Conservation (phyloP, 2,797 vertebrate species). For the Fistularia tabacaria region DNA sequence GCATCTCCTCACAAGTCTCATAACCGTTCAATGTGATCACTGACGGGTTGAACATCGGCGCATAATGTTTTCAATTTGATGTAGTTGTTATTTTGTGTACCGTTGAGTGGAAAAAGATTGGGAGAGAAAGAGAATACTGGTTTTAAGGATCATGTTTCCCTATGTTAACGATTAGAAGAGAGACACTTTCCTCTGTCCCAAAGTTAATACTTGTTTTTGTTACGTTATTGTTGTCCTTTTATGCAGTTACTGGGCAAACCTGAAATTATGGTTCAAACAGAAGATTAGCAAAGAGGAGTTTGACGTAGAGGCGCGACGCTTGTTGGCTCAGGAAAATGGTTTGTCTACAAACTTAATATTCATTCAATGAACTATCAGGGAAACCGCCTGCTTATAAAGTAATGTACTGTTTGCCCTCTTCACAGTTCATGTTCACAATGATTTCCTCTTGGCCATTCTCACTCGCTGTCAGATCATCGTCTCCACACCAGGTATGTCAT, state of each 20-base stretch:
- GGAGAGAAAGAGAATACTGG: no score
- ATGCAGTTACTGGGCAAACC: constrained; percentile 95
- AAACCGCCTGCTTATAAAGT: not conserved
- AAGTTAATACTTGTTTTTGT: not conserved
- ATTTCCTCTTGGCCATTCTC: constrained; percentile 96
- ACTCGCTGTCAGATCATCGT: constrained; percentile 93
- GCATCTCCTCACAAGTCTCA: no score
- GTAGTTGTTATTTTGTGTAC: no score
- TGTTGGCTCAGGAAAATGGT: constrained; percentile 95
- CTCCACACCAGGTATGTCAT: constrained; percentile 82
- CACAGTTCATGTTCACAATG: constrained; percentile 94
- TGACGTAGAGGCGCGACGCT: constrained; percentile 90
- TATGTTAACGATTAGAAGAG: no score
- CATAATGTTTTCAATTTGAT: no score
- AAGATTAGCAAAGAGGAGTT: constrained; percentile 99
- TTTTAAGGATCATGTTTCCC: no score
- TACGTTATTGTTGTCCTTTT: not conserved
- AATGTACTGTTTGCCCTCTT: not conserved
- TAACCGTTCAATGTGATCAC: not conserved
- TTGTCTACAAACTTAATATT: constrained; percentile 5
- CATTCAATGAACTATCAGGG: not conserved
- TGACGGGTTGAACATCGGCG: no score
- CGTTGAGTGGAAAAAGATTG: no score
- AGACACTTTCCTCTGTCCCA: not conserved
- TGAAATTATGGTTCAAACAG: constrained; percentile 98